Base-by-base conservation (phyloP, 2,888 invertebrate genomes). In the Leucophora obtusa region DNA sequence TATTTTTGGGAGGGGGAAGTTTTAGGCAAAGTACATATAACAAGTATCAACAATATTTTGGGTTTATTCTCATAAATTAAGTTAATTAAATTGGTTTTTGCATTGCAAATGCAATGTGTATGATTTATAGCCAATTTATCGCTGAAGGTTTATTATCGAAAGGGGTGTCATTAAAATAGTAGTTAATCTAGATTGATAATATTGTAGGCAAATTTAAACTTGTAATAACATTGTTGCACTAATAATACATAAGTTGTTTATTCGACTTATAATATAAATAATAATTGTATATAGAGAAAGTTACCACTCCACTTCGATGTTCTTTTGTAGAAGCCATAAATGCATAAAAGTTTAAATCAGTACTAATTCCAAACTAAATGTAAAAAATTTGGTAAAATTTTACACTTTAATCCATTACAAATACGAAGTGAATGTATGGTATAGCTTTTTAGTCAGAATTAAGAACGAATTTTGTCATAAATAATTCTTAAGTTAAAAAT, bases 91-190 rank as follows among this genome's bases (percentile, higher is more conserved):
- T 65, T 74, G 28, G 35, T 73, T 60, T 70, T 60, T 70, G 59
- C 14, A 63, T 69, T 70, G 59, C 24, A 66, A 72, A 63, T 59
- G 59, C 50, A 76, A 51, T 74, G 60, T 66, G 3, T 77, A 56
- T 81, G 77, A 81, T 77, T 81, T 77, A 81, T 77, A 56, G 56
- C 17, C 69, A 60, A 70, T 70, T 71, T 76, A 62, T 71, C 66
- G 70, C 43, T 60, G 70, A 74, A 74, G 60, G 59, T 66, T 73
- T 76, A 59, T 77, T 73, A 66, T 56, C 47, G 59, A 60, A 71
- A 47, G 35, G 28, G 28, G 15, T 68, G 63, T 65, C 58, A 70
- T 54, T 70, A 72, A 72, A 78, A 72, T 62, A 10, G 50, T 51
- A 50, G 59, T 60, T 77, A 66, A 77, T 71, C 63, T 47, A 60